A percentile compares a stretch with the other conserved stretches of the same genome.
Evolutionary conservation across 2,113 vertebrate species (phyloP).

Genomic region (Sciurus niger): DNA sequence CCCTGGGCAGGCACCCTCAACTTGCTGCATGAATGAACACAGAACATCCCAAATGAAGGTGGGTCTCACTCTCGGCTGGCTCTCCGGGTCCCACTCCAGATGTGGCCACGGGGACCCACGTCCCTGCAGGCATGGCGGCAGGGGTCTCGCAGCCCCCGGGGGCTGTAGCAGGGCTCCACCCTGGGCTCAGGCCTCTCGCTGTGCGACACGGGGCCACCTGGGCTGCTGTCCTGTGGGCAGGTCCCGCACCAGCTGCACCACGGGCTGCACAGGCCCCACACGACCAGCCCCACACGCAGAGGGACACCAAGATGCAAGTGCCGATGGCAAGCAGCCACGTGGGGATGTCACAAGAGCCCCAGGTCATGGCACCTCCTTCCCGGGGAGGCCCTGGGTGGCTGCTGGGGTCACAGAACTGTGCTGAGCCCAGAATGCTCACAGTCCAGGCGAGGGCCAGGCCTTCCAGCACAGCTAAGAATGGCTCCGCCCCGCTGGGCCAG

Average conservation of each 20-base stretch:
- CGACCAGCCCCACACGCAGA: no score
- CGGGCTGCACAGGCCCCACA: neutral
- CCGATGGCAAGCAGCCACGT: no score
- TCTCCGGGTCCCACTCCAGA: neutral
- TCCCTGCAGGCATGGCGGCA: neutral
- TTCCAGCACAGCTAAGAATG: rapidly evolving
- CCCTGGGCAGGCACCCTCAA: no score
- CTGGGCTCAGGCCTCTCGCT: neutral
- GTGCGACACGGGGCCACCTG: rapidly evolving
- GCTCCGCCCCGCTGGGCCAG: neutral
- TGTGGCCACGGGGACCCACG: rapidly evolving
- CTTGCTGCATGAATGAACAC: no score
- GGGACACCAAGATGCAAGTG: no score
- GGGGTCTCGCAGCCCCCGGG: rapidly evolving
- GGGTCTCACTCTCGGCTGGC: rapidly evolving
- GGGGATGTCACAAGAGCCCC: rapidly evolving
- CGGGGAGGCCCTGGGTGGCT: rapidly evolving
- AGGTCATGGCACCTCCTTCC: neutral
- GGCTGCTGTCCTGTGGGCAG: neutral
- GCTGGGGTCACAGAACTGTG: rapidly evolving
- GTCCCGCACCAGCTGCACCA: neutral
- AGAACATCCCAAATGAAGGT: rapidly evolving
- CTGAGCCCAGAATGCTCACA: rapidly evolving
- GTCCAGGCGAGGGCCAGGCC: neutral
- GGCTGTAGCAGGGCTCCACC: rapidly evolving